Conservation (phyloP, 2,113 vertebrate species). For the Anhinga anhinga region DNA sequence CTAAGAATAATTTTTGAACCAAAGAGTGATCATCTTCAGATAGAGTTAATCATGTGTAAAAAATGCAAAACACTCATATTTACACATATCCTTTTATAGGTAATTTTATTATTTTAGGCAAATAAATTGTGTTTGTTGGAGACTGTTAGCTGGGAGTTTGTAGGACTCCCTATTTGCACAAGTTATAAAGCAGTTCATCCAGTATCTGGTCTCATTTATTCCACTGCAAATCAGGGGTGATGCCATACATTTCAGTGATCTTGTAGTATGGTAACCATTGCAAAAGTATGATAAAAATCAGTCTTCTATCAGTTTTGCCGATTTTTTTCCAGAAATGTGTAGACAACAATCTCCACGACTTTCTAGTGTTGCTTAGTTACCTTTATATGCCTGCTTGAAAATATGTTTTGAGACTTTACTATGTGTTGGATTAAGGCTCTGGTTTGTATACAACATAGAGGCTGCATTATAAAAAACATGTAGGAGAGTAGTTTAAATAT, state of each 20-base stretch:
- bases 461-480: conserved; percentile 56
- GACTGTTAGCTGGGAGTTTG: background rate
- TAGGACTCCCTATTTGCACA: background rate
- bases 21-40: background rate
- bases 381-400: conserved; percentile 66
- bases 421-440: conserved; percentile 74
- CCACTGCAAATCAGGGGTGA: background rate
- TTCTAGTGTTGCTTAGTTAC: conserved; percentile 67
- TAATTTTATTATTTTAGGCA: background rate
- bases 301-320: conserved; percentile 17
- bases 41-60: background rate
- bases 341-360: conserved; percentile 55
- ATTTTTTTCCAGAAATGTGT: conserved; percentile 47
- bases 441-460: conserved; percentile 72
- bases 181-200: background rate
- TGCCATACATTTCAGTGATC: background rate
- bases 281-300: background rate
- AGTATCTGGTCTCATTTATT: background rate
- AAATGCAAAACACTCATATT: background rate
- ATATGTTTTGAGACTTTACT: conserved; percentile 74
- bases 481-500: conserved; percentile 57
- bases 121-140: background rate
- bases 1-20: background rate
- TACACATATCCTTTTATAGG: background rate
- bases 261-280: background rate